These are phyloP conservation scores for Mola mola DNA, from an alignment of 2,113 vertebrate genomes.

Conservation along the genomic window DNA sequence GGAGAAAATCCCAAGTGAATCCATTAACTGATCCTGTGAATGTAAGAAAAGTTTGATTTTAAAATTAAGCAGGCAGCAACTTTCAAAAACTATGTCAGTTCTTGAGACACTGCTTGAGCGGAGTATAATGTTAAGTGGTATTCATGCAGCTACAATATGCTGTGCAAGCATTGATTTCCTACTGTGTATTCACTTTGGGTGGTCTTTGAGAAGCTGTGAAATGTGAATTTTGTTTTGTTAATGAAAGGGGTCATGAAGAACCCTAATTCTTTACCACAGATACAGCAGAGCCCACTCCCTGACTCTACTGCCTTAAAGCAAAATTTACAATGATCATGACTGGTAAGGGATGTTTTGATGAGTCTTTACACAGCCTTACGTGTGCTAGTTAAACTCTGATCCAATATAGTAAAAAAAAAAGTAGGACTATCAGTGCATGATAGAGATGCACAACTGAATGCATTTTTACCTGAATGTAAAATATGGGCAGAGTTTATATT, in stretches of 20 bases:
- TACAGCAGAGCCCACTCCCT: constrained; percentile 5
- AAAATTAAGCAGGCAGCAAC: constrained; percentile 48
- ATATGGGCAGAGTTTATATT: not conserved
- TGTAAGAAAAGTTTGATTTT: constrained; percentile 51
- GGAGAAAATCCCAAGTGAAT: constrained; percentile 44
- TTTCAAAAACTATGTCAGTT: constrained; percentile 27
- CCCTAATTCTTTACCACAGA: too few relatives aligned
- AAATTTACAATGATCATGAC: too few relatives aligned
- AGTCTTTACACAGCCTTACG: too few relatives aligned
- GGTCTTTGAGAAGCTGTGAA: constrained; percentile 14
- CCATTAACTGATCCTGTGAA: constrained; percentile 39
- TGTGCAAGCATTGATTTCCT: constrained; percentile 16
- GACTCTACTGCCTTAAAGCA: constrained; percentile 16
- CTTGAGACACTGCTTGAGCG: not conserved
- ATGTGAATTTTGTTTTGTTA: constrained; percentile 24
- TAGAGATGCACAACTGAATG: not conserved
- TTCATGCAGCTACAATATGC: constrained; percentile 13
- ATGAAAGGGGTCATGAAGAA: too few relatives aligned
- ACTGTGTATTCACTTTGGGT: not conserved
- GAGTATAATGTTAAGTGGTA: constrained; percentile 21
- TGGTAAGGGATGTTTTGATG: too few relatives aligned
- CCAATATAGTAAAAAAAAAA: too few relatives aligned
- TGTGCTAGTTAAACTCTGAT: too few relatives aligned
- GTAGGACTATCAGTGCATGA: constrained; percentile 1
- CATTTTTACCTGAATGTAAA: not conserved